Conservation (phyloP, 2,113 vertebrate species). For the Pholis gunnellus region DNA sequence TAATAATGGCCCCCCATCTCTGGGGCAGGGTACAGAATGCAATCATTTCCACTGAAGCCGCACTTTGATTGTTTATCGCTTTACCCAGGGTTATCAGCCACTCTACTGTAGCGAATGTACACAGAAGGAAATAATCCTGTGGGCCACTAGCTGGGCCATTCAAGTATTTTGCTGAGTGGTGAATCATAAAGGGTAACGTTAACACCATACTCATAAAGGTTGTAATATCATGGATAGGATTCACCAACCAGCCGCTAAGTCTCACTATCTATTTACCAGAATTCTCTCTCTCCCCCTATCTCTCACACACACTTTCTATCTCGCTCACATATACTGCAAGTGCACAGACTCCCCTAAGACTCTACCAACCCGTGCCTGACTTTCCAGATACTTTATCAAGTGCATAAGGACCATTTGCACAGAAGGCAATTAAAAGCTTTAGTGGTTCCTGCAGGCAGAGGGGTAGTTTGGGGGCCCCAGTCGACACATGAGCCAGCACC, state of each 20-base stretch:
- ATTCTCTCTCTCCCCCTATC: conserved; percentile 38
- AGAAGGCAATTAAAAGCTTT: conserved; percentile 99
- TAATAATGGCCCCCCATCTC: conserved; percentile 85
- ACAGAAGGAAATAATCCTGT: conserved; percentile 73
- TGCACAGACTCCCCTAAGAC: conserved; percentile 65
- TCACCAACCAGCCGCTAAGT: conserved; percentile 41
- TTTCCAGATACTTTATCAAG: conserved; percentile 85
- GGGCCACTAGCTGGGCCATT: conserved; percentile 53
- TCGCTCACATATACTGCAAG: conserved; percentile 53
- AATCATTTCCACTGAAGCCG: conserved; percentile 85
- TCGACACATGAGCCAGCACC: conserved; percentile 96
- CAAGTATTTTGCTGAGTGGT: conserved; percentile 75
- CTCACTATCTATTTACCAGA: conserved; percentile 43
- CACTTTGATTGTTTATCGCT: conserved; percentile 86
- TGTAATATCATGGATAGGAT: conserved; percentile 65
- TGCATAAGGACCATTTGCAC: conserved; percentile 91
- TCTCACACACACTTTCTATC: conserved; percentile 50
- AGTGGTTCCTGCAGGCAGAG: conserved; percentile 97
- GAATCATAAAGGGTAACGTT: conserved; percentile 65
- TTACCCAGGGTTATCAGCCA: conserved; percentile 80
- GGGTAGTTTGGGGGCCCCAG: conserved; percentile 95
- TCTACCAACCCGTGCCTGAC: conserved; percentile 72
- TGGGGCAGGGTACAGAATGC: conserved; percentile 77
- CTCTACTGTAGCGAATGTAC: conserved; percentile 76
- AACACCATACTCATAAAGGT: conserved; percentile 58